Conservation (phyloP, 2,113 vertebrate species). For the Kryptolebias marmoratus region DNA sequence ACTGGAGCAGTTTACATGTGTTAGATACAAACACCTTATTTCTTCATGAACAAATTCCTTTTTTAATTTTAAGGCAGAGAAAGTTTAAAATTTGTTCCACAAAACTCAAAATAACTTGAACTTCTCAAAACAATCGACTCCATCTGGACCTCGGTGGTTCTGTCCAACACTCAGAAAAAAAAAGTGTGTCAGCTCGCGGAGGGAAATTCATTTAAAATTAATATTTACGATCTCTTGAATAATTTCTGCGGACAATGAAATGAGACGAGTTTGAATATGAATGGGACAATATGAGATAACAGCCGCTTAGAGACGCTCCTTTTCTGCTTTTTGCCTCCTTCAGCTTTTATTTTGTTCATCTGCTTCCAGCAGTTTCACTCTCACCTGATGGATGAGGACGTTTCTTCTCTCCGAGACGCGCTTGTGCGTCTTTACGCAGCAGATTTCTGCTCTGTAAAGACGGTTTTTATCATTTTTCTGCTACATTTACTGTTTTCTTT, state of each 20-base stretch:
- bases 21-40: too few species aligned
- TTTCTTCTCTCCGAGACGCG: neutral
- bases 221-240: slow-evolving; percentile 77
- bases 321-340: neutral
- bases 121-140: too few species aligned
- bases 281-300: slow-evolving; percentile 53
- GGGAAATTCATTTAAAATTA: slow-evolving; percentile 72
- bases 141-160: neutral
- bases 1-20: too few species aligned
- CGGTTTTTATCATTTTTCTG: neutral
- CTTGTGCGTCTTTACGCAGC: neutral
- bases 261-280: slow-evolving; percentile 61
- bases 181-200: slow-evolving; percentile 41
- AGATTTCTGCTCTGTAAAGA: neutral
- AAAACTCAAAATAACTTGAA: too few species aligned
- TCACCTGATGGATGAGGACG: too few species aligned
- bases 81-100: too few species aligned
- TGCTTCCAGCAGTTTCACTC: neutral
- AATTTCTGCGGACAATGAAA: slow-evolving; percentile 71
- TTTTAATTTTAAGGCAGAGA: too few species aligned
- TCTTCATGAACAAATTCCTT: too few species aligned
- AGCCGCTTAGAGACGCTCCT: slow-evolving; percentile 18
- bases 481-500: neutral
- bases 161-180: slow-evolving; percentile 8
- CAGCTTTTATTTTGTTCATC: neutral